A percentile compares a stretch with the other conserved stretches of the same genome.
phyloP scores from a whole-genome alignment of 2,113 vertebrate species.

The Odocoileus hemionus region DNA sequence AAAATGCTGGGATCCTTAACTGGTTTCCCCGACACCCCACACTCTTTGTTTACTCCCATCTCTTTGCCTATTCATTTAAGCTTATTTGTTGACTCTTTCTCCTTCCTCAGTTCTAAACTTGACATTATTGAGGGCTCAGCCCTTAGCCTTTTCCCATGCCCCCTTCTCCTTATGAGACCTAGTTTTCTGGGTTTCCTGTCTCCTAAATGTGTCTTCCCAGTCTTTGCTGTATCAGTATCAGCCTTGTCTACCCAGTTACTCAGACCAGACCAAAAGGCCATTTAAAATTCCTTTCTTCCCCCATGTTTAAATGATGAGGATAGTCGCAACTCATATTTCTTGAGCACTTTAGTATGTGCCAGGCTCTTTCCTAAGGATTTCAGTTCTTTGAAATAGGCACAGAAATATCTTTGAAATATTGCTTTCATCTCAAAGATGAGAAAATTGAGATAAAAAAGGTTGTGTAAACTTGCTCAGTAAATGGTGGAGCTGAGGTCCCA shows the following conservation, averaged over 20 bases:
- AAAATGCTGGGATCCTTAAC: neutral
- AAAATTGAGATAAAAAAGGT: neutral
- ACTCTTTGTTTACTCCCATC: neutral
- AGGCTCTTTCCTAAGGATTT: neutral
- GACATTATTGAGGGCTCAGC: neutral
- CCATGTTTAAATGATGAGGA: neutral
- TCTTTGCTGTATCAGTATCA: neutral
- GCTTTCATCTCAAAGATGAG: neutral
- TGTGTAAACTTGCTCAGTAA: neutral
- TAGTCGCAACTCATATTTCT: neutral
- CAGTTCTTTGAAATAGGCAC: neutral
- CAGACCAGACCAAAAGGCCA: neutral
- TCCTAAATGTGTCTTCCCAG: neutral
- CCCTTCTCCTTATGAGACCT: neutral
- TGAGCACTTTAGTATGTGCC: neutral
- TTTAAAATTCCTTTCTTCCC: neutral
- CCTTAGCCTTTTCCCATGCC: neutral
- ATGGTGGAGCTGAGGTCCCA: neutral
- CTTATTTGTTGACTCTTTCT: neutral
- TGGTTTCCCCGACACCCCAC: neutral
- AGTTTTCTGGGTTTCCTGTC: neutral
- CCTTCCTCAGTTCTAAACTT: neutral
- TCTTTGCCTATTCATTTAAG: neutral
- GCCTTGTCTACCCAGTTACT: neutral
- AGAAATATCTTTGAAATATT: neutral